Percentiles rank a stretch among this genome's conserved stretches.
phyloP scores from a whole-genome alignment of 1,140 invertebrate genomes.

The Leptinotarsa lineolata region DNA sequence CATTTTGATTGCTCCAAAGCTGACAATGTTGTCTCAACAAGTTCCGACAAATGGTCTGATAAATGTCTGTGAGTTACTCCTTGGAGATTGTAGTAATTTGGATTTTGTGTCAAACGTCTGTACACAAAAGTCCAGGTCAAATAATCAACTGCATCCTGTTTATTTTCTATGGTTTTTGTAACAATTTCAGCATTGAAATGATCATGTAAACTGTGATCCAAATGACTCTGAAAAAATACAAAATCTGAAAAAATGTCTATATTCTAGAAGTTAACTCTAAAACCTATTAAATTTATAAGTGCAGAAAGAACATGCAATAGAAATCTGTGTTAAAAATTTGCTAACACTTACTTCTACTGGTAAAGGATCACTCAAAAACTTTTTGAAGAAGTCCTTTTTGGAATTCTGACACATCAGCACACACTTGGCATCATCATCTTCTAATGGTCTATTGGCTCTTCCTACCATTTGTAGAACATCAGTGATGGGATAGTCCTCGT shows the following conservation, averaged over 20 bases:
- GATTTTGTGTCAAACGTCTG: constrained; percentile 95
- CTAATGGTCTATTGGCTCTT: constrained; percentile 82
- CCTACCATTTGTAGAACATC: constrained; percentile 99
- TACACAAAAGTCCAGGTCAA: constrained; percentile 99
- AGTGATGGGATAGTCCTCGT: constrained; percentile 97
- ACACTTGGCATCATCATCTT: constrained; percentile 94
- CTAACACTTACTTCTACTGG: constrained; percentile 87
- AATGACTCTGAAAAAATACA: constrained; percentile 70
- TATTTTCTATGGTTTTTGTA: constrained; percentile 99
- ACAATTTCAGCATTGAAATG: constrained; percentile 99
- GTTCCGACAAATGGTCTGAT: constrained; percentile 97
- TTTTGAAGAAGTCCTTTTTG: constrained; percentile 99
- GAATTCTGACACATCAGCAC: constrained; percentile 96
- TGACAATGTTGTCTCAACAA: constrained; percentile 94
- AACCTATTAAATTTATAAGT: background rate
- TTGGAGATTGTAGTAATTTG: constrained; percentile 99
- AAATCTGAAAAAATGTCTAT: too few species aligned
- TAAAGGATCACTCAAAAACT: constrained; percentile 96
- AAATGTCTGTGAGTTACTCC: constrained; percentile 95
- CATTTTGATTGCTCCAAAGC: constrained; percentile 98
- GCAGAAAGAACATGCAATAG: background rate
- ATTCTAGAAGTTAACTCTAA: background rate
- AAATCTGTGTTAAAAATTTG: constrained; percentile 15
- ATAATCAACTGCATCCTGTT: constrained; percentile 99
- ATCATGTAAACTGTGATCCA: constrained; percentile 97